Evolutionary conservation across 2,888 invertebrate genomes (phyloP).

Genomic region (Anoplius nigerrimus): DNA sequence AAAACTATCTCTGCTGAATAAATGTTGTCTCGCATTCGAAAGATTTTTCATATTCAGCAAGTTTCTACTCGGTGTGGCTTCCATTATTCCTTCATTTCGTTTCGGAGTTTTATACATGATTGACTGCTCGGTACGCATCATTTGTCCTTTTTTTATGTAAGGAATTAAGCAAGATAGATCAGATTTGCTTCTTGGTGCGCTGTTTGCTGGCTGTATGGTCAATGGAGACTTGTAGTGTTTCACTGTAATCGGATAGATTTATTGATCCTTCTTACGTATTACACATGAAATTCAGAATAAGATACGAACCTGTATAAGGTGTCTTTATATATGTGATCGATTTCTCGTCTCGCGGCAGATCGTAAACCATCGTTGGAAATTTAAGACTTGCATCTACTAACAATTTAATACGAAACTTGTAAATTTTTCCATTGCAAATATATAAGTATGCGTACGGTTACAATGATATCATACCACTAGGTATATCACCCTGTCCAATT

Average conservation of each 20-base stretch:
- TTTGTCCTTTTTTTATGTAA: slow-evolving; percentile 68
- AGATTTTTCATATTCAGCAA: slow-evolving; percentile 54
- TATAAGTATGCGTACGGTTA: neutral
- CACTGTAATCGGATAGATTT: slow-evolving; percentile 48
- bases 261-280: neutral
- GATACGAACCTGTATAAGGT: slow-evolving; percentile 69
- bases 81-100: slow-evolving; percentile 28
- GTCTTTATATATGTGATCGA: slow-evolving; percentile 66
- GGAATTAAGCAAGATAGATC: slow-evolving; percentile 68
- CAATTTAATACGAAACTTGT: slow-evolving; percentile 14
- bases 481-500: slow-evolving; percentile 58
- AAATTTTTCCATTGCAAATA: neutral
- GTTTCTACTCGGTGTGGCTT: slow-evolving; percentile 16
- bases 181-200: slow-evolving; percentile 56
- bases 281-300: neutral
- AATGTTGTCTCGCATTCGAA: slow-evolving; percentile 67
- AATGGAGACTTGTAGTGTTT: slow-evolving; percentile 67
- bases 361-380: slow-evolving; percentile 55
- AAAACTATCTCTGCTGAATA: slow-evolving; percentile 70
- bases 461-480: slow-evolving; percentile 47
- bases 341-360: slow-evolving; percentile 55
- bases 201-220: slow-evolving; percentile 69
- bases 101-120: slow-evolving; percentile 71
- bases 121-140: slow-evolving; percentile 68
- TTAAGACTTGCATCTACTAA: slow-evolving; percentile 51